Conservation (phyloP, 2,888 invertebrate species). For the Campoplex nolae region DNA sequence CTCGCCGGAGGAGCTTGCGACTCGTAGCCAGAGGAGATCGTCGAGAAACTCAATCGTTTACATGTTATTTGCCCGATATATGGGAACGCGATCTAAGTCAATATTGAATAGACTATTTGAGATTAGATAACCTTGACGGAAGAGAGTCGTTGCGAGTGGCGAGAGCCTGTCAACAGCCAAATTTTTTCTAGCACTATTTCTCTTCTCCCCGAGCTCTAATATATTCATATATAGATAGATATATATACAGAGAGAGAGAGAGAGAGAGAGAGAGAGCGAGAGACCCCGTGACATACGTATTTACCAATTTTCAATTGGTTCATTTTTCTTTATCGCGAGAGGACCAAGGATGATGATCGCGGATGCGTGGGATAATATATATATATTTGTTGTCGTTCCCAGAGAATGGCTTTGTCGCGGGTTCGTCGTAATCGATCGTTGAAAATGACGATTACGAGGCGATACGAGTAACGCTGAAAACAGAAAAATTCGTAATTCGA, state of each 20-base stretch:
- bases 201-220: constrained; percentile 1
- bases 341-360: constrained; percentile 52
- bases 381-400: background rate
- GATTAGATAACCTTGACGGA: constrained; percentile 54
- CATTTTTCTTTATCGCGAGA: constrained; percentile 33
- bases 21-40: constrained; percentile 76
- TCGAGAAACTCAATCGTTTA: constrained; percentile 9
- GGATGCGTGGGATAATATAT: background rate
- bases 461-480: background rate
- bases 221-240: constrained; percentile 27
- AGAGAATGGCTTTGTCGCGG: background rate
- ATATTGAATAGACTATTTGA: constrained; percentile 63
- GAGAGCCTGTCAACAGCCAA: constrained; percentile 55
- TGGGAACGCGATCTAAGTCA: constrained; percentile 69
- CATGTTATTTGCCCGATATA: constrained; percentile 27
- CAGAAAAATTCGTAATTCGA: background rate
- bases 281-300: constrained; percentile 33
- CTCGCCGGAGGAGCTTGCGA: constrained; percentile 91
- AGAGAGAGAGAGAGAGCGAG: no score
- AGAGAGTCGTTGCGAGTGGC: constrained; percentile 37
- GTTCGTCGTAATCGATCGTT: background rate
- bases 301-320: background rate
- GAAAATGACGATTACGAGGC: background rate
- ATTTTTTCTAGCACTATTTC: constrained; percentile 58
- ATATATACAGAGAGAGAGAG: constrained; percentile 7